Percentiles rank a stretch among this genome's conserved stretches.
These are phyloP conservation scores for Scrobipalpa costella DNA, from an alignment of 2,888 invertebrate genomes.

Conservation along the genomic window DNA sequence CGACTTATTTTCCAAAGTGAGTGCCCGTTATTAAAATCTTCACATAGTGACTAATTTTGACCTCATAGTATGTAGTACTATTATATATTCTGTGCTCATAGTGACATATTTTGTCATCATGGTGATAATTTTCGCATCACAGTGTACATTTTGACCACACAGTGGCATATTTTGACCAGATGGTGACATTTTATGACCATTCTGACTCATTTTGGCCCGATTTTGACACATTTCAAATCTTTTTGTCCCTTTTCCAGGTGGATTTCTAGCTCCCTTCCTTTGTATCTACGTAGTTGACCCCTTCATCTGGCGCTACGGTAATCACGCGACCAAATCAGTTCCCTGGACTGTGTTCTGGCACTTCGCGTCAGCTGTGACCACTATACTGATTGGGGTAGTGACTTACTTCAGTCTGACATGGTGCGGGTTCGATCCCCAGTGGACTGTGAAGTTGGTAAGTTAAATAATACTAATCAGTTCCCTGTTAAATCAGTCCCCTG, in stretches of 20 bases:
- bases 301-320: slow-evolving; percentile 59
- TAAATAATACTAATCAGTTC: neutral
- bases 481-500: neutral
- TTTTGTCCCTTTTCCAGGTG: slow-evolving; percentile 50
- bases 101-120: too few species aligned
- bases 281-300: slow-evolving; percentile 70
- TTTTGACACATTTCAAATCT: neutral
- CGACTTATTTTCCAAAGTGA: too few species aligned
- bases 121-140: too few species aligned
- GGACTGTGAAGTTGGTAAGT: slow-evolving; percentile 82
- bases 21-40: too few species aligned
- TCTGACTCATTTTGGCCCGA: neutral
- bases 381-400: slow-evolving; percentile 40
- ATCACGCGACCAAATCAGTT: slow-evolving; percentile 28
- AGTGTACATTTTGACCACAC: too few species aligned
- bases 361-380: slow-evolving; percentile 35
- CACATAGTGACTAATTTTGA: neutral
- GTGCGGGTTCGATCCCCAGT: slow-evolving; percentile 82
- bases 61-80: too few species aligned
- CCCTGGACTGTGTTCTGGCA: slow-evolving; percentile 43
- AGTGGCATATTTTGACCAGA: too few species aligned
- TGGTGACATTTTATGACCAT: too few species aligned
- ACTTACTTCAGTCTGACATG: slow-evolving; percentile 60
- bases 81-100: neutral
- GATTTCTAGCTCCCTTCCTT: slow-evolving; percentile 60